Evolutionary conservation across 2,888 invertebrate species (phyloP), one percentile per base, ranked within the genome.

Genomic region (Tanypteryx hageni): DNA sequence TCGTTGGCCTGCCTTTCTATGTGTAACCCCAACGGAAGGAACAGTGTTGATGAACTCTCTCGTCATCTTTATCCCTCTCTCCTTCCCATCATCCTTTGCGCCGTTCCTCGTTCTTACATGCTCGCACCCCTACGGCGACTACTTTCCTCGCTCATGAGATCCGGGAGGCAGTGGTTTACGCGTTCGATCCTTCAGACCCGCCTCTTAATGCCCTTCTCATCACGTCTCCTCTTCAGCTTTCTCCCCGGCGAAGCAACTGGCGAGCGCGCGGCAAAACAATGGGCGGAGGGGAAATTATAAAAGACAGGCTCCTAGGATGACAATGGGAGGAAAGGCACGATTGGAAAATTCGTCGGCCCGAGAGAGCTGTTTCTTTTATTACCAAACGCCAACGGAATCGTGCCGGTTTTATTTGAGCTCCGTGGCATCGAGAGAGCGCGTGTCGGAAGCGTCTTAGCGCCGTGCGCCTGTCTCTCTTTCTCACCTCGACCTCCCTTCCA

Each of bases 201-300:
- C 86, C 86, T 59, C 86, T 61, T 59, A 86, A 86, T 86, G 61
- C 61, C 61, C 57, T 58, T 61, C 86, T 86, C 86, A 86, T 86
- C 86, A 86, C 86, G 86, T 59, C 92, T 93, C 93, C 92, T 92
- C 92, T 86, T 85, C 92, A 58, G 92, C 92, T 93, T 92, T 92
- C 64, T 92, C 92, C 92, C 81, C 81, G 92, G 92, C 93, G 92
- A 44, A 44, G 44, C 44, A 44, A 92, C 81, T 92, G 82, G 93
- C 92, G 92, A 92, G 92, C 92, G 91, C 81, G 93, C 93, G 93
- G 18, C 61, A 8, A 61, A 61, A 61, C 31, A 68, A 61, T 86
- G 86, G 86, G 61, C 61, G 86, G 61, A 59, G 27, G 56, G 64
- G 59, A 61, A 59, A 31, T 31, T 10, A 89, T 18, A 89, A 89